Percentiles rank a stretch among this genome's conserved stretches.
These are phyloP conservation scores for Zoanthus sansibaricus DNA, from an alignment of 92 coral and sea anemone species.

Conservation along the genomic window DNA sequence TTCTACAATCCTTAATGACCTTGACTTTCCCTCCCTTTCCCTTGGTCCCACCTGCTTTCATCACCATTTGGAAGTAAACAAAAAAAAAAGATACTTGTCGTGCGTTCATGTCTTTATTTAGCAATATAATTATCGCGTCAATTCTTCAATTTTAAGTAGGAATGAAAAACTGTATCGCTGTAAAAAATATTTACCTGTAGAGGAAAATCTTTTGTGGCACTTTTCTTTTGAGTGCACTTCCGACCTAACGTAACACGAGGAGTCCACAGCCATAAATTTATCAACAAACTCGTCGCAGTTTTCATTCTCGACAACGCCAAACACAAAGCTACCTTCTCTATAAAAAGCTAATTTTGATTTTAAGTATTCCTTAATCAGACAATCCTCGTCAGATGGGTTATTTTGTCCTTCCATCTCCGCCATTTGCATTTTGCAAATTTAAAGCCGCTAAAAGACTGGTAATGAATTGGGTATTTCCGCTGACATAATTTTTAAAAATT, in stretches of 20 bases:
- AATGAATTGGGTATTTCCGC: slow-evolving; percentile 1
- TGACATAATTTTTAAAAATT: not conserved
- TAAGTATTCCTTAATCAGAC: not conserved
- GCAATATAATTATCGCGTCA: not conserved
- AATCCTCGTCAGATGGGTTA: not conserved
- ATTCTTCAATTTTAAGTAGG: not conserved
- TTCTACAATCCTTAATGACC: too few relatives aligned
- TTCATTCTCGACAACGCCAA: slow-evolving; percentile 1
- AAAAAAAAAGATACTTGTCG: too few relatives aligned
- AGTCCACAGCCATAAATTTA: not conserved
- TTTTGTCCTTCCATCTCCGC: not conserved
- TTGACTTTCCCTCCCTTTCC: too few relatives aligned
- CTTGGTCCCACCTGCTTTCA: too few relatives aligned
- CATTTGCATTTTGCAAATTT: not conserved
- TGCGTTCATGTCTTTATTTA: too few relatives aligned
- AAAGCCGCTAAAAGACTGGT: not conserved
- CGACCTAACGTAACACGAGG: not conserved
- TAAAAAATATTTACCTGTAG: slow-evolving; percentile 1
- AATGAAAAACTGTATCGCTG: not conserved
- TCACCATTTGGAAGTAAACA: too few relatives aligned
- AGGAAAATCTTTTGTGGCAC: not conserved
- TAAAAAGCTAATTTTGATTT: not conserved
- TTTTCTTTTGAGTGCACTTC: not conserved
- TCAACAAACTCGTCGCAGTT: not conserved
- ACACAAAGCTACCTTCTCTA: not conserved